Evolutionary conservation across 1,140 invertebrate species (phyloP).

Genomic region (Sweltsa coloradensis): DNA sequence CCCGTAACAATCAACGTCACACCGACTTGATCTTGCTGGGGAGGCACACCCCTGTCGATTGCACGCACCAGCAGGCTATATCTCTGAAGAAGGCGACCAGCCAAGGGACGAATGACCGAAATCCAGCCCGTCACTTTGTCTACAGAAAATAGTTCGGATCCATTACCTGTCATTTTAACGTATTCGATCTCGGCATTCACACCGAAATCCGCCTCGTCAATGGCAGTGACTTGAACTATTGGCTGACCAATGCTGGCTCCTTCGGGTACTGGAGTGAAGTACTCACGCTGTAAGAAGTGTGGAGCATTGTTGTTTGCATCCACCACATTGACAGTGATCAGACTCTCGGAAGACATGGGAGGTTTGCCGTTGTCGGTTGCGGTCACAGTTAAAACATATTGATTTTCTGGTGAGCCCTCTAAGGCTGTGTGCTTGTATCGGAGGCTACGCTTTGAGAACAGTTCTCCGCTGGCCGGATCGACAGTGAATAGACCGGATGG

Average conservation of each 20-base stretch:
- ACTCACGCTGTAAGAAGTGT: slow-evolving; percentile 56
- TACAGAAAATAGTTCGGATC: slow-evolving; percentile 61
- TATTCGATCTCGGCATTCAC: slow-evolving; percentile 81
- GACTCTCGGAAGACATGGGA: slow-evolving; percentile 70
- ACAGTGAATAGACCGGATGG: slow-evolving; percentile 83
- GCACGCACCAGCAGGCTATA: slow-evolving; percentile 60
- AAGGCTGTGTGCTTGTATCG: slow-evolving; percentile 68
- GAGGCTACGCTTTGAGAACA: slow-evolving; percentile 72
- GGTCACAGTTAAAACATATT: slow-evolving; percentile 69
- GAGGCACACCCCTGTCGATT: slow-evolving; percentile 73
- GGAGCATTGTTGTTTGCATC: slow-evolving; percentile 85
- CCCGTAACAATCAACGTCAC: slow-evolving; percentile 72
- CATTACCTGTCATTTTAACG: slow-evolving; percentile 61
- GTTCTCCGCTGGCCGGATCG: slow-evolving; percentile 79
- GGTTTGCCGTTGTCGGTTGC: slow-evolving; percentile 90
- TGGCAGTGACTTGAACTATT: slow-evolving; percentile 58
- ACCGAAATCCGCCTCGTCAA: slow-evolving; percentile 65
- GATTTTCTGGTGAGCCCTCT: slow-evolving; percentile 73
- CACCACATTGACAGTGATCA: slow-evolving; percentile 77
- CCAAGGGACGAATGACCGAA: slow-evolving; percentile 46
- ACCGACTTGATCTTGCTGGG: slow-evolving; percentile 57
- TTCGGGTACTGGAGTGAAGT: slow-evolving; percentile 73
- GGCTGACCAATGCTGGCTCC: slow-evolving; percentile 51
- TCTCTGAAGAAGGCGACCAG: slow-evolving; percentile 34
- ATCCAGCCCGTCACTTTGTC: slow-evolving; percentile 68